These are phyloP conservation scores for Luffia ferchaultella DNA, from an alignment of 2,888 invertebrate species.

Conservation along the genomic window DNA sequence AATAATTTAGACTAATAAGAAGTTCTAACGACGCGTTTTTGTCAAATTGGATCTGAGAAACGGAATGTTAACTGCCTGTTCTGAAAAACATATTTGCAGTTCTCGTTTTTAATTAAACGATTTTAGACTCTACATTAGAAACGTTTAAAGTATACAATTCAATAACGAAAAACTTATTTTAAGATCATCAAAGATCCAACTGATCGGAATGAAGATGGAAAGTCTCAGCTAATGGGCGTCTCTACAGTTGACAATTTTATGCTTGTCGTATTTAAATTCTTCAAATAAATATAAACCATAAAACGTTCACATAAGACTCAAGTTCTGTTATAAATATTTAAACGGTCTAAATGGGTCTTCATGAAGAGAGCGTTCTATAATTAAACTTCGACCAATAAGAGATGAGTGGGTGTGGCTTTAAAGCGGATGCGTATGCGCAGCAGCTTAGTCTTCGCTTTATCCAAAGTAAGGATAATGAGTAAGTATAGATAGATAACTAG, in stretches of 20 bases:
- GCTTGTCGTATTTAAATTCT: not conserved
- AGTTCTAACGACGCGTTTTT: conserved; percentile 53
- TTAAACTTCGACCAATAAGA: conserved; percentile 54
- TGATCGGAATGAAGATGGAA: conserved; percentile 56
- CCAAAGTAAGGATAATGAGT: too few relatives aligned
- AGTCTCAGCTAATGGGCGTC: conserved; percentile 58
- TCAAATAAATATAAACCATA: not conserved
- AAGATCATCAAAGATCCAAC: conserved; percentile 28
- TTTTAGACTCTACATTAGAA: conserved; percentile 16
- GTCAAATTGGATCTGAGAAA: conserved; percentile 47
- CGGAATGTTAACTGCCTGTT: conserved; percentile 50
- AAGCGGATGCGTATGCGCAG: conserved; percentile 29
- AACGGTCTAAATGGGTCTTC: conserved; percentile 60
- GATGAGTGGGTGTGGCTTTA: conserved; percentile 35
- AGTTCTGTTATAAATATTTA: conserved; percentile 24
- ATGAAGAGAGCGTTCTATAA: conserved; percentile 45
- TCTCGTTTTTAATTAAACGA: conserved; percentile 11
- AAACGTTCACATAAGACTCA: not conserved
- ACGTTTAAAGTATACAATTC: conserved; percentile 24
- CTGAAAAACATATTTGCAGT: conserved; percentile 40
- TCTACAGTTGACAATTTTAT: conserved; percentile 49
- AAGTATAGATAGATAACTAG: too few relatives aligned
- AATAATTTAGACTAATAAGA: conserved; percentile 43
- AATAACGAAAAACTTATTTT: conserved; percentile 18
- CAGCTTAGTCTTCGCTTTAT: too few relatives aligned